Base-by-base conservation (phyloP, 92 coral and sea anemone genomes). In the Zoanthus sociatus region DNA sequence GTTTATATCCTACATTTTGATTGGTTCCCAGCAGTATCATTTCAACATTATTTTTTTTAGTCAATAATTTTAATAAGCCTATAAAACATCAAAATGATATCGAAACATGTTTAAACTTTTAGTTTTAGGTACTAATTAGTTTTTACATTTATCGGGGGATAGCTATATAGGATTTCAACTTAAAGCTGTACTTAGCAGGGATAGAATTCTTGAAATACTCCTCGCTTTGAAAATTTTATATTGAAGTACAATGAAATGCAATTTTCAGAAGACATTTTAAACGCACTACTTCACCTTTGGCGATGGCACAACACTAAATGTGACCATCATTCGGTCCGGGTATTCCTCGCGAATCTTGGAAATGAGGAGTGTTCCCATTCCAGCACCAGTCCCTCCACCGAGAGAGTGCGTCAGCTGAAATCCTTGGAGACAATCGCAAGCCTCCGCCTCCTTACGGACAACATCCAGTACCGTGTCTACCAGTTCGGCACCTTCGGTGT, bases 311-410 rank as follows among this genome's bases (percentile, higher is more conserved):
- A 95, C 98, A 60, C 98, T 95, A 87, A 93, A 95, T 32, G 98
- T 87, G 60, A 90, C 88, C 96, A 95, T 93, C 1, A 95, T 90
- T 66, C 98, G 90, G 74, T 95, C 98, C 2, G 98, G 42, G 42
- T 37, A 37, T 37, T 37, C 42, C 4, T 37, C 42, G 42, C 42
- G 42, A 4, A 37, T 37, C 90, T 95, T 95, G 18, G 98, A 95
- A 77, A 95, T 90, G 9, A 95, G 92, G 20, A 95, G 88, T 51
- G 98, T 95, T 15, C 98, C 98, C 98, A 95, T 92, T 20, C 98
- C 98, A 77, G 98, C 94, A 56, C 98, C 98, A 71, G 98, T 95
- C 30, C 98, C 98, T 76, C 98, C 98, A 78, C 98, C 98, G 73
- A 95, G 97, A 71, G 98, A 95, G 76, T 95, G 98, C 45, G 98